phyloP scores from a whole-genome alignment of 2,797 vertebrate species.

The Miichthys miiuy region DNA sequence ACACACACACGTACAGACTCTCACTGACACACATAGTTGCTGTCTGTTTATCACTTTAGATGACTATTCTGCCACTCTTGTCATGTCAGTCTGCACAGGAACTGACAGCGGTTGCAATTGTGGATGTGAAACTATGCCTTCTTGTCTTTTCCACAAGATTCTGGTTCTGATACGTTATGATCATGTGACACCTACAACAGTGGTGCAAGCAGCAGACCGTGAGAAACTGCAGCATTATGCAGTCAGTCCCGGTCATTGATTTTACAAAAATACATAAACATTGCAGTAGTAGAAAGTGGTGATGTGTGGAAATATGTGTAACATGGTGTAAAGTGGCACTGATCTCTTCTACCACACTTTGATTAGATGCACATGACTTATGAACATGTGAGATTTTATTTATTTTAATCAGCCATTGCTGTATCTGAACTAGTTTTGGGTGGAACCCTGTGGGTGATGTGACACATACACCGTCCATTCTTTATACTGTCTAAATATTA shows the following conservation, averaged over 20 bases:
- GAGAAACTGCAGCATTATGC: not conserved
- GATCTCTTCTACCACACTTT: constrained; percentile 3
- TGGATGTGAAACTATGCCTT: constrained; percentile 64
- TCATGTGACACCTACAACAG: constrained; percentile 9
- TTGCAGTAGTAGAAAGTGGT: not conserved
- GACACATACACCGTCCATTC: too few relatives aligned
- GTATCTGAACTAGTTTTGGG: not conserved
- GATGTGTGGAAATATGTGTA: not conserved
- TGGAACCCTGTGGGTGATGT: too few relatives aligned
- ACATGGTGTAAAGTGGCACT: not conserved
- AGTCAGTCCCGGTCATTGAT: not conserved
- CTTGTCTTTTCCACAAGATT: not conserved
- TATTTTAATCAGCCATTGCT: not conserved
- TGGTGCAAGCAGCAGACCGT: not conserved
- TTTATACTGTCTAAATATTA: too few relatives aligned
- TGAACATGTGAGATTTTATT: not conserved
- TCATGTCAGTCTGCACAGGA: constrained; percentile 32
- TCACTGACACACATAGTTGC: constrained; percentile 44
- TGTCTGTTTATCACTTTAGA: constrained; percentile 21
- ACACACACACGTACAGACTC: constrained; percentile 3
- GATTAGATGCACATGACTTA: constrained; percentile 24
- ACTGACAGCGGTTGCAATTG: constrained; percentile 43
- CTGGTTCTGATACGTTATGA: not conserved
- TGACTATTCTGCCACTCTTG: not conserved
- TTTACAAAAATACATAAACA: not conserved